Conservation (phyloP, 1,140 invertebrate species). For the Temnothorax longispinosus region DNA sequence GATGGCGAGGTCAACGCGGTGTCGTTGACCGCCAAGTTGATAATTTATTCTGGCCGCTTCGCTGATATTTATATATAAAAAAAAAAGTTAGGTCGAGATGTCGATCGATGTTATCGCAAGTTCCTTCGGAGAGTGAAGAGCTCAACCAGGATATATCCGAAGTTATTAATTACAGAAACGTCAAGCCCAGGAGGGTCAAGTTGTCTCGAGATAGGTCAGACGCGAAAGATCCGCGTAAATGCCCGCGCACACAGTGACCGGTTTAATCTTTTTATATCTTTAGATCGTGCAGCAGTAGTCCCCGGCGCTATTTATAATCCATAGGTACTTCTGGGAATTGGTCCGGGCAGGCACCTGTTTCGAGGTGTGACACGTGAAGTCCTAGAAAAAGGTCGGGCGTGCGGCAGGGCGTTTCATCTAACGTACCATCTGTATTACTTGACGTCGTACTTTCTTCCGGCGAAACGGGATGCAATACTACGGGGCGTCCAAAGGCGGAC, state of each 20-base stretch:
- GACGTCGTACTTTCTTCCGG: conserved; percentile 41
- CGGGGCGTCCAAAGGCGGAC: conserved; percentile 17
- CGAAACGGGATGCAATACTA: conserved; percentile 33
- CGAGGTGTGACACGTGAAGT: conserved; percentile 42
- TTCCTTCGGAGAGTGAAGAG: background rate
- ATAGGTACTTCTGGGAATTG: conserved; percentile 55
- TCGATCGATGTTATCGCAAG: conserved; percentile 25
- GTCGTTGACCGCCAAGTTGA: background rate
- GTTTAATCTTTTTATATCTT: conserved; percentile 58
- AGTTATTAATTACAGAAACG: conserved; percentile 50
- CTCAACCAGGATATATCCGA: conserved; percentile 11
- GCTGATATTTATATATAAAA: background rate
- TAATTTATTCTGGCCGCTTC: background rate
- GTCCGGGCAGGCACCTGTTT: conserved; percentile 17
- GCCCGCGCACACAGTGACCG: background rate
- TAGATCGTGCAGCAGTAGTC: background rate
- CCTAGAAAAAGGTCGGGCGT: conserved; percentile 23
- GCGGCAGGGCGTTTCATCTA: conserved; percentile 27
- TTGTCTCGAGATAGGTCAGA: conserved; percentile 44
- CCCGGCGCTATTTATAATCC: conserved; percentile 47
- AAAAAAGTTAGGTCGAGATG: background rate
- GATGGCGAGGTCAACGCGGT: background rate
- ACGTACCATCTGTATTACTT: conserved; percentile 52
- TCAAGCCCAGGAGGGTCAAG: conserved; percentile 41
- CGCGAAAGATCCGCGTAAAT: conserved; percentile 45